Evolutionary conservation across 2,113 vertebrate genomes (phyloP), one percentile per base, ranked within the genome.

Genomic region (Chaetops frenatus): DNA sequence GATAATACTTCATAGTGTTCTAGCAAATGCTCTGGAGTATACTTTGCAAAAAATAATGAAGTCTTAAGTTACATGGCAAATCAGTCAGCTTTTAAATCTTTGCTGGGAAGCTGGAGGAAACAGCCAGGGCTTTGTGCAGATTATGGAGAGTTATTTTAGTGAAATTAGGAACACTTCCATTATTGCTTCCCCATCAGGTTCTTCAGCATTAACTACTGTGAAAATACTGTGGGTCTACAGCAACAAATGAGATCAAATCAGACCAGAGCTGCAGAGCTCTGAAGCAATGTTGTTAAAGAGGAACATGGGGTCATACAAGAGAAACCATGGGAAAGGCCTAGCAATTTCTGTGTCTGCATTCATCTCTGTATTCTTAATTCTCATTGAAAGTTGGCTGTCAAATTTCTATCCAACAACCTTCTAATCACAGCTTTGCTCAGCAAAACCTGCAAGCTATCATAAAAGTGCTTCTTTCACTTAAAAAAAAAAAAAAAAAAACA

Each of bases 41-140:
- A 95, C 89, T 96, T 94, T 83, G 83, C 79, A 88, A 92, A 96
- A 94, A 94, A 87, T 93, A 97, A 97, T 94, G 92, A 96, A 94
- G 85, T 90, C 86, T 89, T 92, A 91, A 97, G 88, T 82, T 95
- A 90, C 67, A 64, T 67, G 86, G 95, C 88, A 95, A 88, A 90
- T 93, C 79, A 31, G 51, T 72, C 85, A 40, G 69, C 77, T 95
- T 95, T 96, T 93, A 96, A 94, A 95, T 90, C 89, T 94, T 92
- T 77, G 74, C 71, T 81, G 90, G 84, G 90, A 76, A 93, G 82
- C 72, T 72, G 56, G 57, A 62, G 47, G 67, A 80, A 92, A 70
- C 65, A 95, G 70, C 29, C 62, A 78, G 85, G 60, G 53, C 86
- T 95, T 72, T 90, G 62, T 85, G 64, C 47, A 88, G 88, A 64